Evolutionary conservation across 2,113 vertebrate genomes (phyloP).

Genomic region (Carettochelys insculpta): DNA sequence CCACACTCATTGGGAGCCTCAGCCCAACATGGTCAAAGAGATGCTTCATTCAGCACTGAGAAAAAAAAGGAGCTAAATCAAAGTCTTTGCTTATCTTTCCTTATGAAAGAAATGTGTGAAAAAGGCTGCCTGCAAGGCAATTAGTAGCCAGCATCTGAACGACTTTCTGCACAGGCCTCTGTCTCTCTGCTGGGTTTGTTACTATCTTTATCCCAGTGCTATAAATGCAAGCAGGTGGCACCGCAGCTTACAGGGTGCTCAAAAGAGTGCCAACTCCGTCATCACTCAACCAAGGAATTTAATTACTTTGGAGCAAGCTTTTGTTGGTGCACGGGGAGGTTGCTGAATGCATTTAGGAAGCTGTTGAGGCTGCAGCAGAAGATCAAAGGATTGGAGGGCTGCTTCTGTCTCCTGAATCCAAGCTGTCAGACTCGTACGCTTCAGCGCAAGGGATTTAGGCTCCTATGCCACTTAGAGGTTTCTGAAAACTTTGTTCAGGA

Average conservation of each 20-base stretch:
- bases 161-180: fast-evolving
- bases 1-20: conserved; percentile 3
- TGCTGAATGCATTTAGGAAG: neutral
- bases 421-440: neutral
- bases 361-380: neutral
- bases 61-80: conserved; percentile 40
- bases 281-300: neutral
- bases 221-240: neutral
- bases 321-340: fast-evolving
- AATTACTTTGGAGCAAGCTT: neutral
- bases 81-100: conserved; percentile 6
- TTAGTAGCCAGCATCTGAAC: neutral
- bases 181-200: neutral
- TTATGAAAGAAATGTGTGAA: neutral
- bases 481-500: too few relatives aligned
- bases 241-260: neutral
- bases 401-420: neutral
- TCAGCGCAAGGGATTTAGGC: neutral
- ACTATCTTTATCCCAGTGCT: neutral
- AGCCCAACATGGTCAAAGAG: conserved; percentile 40
- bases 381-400: neutral
- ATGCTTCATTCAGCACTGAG: conserved; percentile 1
- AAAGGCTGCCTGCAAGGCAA: neutral
- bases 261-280: neutral
- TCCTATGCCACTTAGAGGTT: too few relatives aligned